Evolutionary conservation across 64 coral and sea anemone genomes (phyloP), one percentile per base, ranked within the genome.

Genomic region (Porites lutea): DNA sequence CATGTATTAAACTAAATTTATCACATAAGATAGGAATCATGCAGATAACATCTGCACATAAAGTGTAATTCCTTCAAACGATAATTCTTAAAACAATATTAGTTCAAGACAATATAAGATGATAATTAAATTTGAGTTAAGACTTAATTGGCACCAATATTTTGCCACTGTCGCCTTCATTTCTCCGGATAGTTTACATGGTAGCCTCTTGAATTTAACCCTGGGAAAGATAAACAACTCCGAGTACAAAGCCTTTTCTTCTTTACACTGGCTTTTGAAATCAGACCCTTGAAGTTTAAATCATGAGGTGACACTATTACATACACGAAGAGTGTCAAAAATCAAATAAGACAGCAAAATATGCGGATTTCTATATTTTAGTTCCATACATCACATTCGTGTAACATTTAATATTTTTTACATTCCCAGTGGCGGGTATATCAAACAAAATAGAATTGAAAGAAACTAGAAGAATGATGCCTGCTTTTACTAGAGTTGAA

Each of bases 1-100:
- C 27, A 37, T 37, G 27, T 37, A 37, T 37, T 37, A 37, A 37
- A n/a, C 48, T 48, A 79, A 60, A 79, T 20, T 13, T 4, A 44
- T 37, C 55, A 11, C 60, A 53, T 79, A 0, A 46, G 27, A 13
- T 14, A 62, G 58, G 78, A 63, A 60, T 19, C 18, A 76, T n/a
- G 7, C 43, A 71, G 68, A 71, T 45, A 45, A 27, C 20, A 8
- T 45, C 68, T 37, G 21, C 12, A 11, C 27, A 27, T 16, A 47
- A 48, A 76, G 9, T 2, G 12, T 0, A 61, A 46, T 61, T 81
- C 78, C 78, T 62, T 63, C 22, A 21, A 15, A 63, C 57, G 23
- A 57, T 81, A 15, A 81, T 47, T 61, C 58, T 22, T 62, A 62
- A 81, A 62, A 81, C 78, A 81, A 81, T 81, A 81, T 81, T 81